Base-by-base conservation (phyloP, 2,888 invertebrate species). In the Portevinia maculata region DNA sequence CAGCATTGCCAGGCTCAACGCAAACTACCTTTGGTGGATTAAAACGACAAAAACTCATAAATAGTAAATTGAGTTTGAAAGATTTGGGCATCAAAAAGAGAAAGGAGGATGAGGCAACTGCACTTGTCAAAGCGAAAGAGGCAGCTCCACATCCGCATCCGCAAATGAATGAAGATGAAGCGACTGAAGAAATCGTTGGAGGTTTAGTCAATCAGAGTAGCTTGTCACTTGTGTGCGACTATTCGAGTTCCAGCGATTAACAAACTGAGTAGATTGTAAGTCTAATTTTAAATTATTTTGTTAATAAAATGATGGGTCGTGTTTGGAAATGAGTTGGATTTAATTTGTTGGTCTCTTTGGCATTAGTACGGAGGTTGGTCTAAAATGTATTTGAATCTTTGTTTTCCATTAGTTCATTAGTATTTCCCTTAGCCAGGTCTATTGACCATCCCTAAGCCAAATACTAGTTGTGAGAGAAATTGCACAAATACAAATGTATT, bases 1-100 rank as follows among this genome's bases (percentile, higher is more conserved):
- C 93, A 1, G 93, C 93, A 0, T 87, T 94, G 32, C 93, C 93
- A 0, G 92, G 93, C 21, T 92, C 92, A 7, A 92, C 92, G 53
- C 85, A 87, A 37, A 91, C 91, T 5, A 89, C 91, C 24, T 93
- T 93, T 86, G 92, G 93, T 5, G 93, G 93, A 0, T 86, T 92
- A 0, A 93, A 93, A 85, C 92, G 91, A 57, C 93, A 93, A 84
- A 93, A 93, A 84, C 90, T 91, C 0, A 86, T 93, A 0, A 91
- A 81, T 53, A 75, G 79, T 1, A 88, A 88, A 34, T 73, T 91
- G 9, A 87, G 87, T 53, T 60, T 86, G 1, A 87, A 85, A 28
- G 88, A 88, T 76, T 83, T 91, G 69, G 91, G 91, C 4, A 91
- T 91, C 1, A 88, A 86, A 53, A 87, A 88, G 3, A 88, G 86